Evolutionary conservation across 92 coral and sea anemone species (phyloP), one percentile per base, ranked within the genome.

Genomic region (Siderastrea siderea): DNA sequence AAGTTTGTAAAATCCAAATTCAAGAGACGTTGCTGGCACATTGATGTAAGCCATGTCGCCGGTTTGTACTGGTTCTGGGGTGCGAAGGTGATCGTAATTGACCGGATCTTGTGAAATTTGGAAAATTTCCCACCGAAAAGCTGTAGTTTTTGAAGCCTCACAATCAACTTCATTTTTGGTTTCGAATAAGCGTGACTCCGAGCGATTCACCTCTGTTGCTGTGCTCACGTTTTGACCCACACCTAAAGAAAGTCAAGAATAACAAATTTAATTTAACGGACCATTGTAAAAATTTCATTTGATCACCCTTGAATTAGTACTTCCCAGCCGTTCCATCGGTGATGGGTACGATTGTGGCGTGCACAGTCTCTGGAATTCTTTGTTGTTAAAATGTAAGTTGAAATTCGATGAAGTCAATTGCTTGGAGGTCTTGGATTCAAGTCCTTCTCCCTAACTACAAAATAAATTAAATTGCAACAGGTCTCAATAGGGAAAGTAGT

Each of bases 1-100:
- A 17, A 93, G 54, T 79, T 78, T 79, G 78, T 95, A 93, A 46
- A 87, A 77, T 1, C 99, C 99, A 59, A 95, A 96, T 17, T 75
- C 13, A 53, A 96, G 81, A 5, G 62, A 70, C 48, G 90, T 83
- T 12, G 78, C 81, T 1, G 85, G 83, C 3, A 96, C 13, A 6
- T 79, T 45, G 12, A 91, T 81, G 43, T 69, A 71, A n/a, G 98
- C 76, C 17, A 51, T 71, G 48, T 74, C 68, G 14, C 53, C 64
- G 8, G 60, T 67, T 47, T 50, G n/a, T 3, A 90, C 26, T 10
- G 43, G 16, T 47, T 62, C 49, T 49, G 74, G 57, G 1, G 66
- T 43, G 26, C 59, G 79, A 50, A 46, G 48, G 5, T 74, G 79
- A 11, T 48, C 69, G 61, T 61, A 77, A 19, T 43, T 71, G 13